Evolutionary conservation across 1,140 invertebrate genomes (phyloP).

Genomic region (Protaetia brevitarsis): DNA sequence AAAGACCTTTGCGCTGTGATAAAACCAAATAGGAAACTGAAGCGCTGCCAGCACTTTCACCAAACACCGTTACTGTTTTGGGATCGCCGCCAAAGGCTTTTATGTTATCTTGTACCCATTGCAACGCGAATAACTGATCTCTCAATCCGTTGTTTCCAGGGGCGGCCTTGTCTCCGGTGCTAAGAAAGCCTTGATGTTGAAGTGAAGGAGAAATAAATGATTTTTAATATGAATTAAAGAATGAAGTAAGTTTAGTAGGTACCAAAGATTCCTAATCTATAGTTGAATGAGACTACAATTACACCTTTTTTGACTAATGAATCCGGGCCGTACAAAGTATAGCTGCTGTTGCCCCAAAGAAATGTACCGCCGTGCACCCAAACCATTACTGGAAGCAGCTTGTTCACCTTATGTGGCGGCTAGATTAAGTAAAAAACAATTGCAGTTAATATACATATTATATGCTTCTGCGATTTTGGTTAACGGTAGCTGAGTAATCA

Average conservation of each 20-base stretch:
- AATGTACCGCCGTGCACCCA: slow-evolving; percentile 77
- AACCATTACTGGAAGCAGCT: slow-evolving; percentile 63
- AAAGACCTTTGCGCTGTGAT: neutral
- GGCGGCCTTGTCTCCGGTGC: slow-evolving; percentile 46
- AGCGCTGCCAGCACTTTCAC: slow-evolving; percentile 48
- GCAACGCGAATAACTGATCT: slow-evolving; percentile 51
- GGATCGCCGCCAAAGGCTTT: slow-evolving; percentile 47
- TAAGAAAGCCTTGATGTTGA: slow-evolving; percentile 41
- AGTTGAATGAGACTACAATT: slow-evolving; percentile 69
- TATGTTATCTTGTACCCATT: slow-evolving; percentile 51
- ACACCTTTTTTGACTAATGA: slow-evolving; percentile 63
- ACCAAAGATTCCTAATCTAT: slow-evolving; percentile 66
- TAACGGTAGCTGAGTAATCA: too few species aligned
- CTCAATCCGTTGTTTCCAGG: slow-evolving; percentile 51
- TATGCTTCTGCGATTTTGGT: too few species aligned
- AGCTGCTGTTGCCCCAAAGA: slow-evolving; percentile 57
- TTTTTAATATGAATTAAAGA: neutral
- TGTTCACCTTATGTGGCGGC: neutral
- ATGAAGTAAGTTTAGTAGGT: neutral
- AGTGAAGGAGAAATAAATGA: neutral
- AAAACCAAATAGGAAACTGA: slow-evolving; percentile 31
- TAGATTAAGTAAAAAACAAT: slow-evolving; percentile 2
- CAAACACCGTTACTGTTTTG: slow-evolving; percentile 47
- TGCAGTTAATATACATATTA: neutral
- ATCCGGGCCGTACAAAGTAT: slow-evolving; percentile 58